Evolutionary conservation across 1,140 invertebrate species (phyloP).

Genomic region (Drosophila virilis): DNA sequence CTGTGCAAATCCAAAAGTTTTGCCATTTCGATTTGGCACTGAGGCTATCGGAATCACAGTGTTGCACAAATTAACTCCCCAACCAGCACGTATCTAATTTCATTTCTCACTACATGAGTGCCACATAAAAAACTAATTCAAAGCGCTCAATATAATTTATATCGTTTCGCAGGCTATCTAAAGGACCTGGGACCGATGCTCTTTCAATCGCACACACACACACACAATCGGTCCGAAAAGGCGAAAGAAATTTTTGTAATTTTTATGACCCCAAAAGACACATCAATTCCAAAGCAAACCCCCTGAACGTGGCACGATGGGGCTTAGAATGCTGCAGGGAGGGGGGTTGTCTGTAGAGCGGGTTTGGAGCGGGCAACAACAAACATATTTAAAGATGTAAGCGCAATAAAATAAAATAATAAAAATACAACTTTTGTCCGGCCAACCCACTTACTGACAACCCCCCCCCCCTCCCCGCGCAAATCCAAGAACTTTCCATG

Average conservation of each 20-base stretch:
- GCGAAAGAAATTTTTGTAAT: constrained; percentile 75
- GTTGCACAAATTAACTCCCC: constrained; percentile 63
- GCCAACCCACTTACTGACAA: not conserved
- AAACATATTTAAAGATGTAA: constrained; percentile 83
- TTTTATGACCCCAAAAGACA: constrained; percentile 82
- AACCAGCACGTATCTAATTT: constrained; percentile 76
- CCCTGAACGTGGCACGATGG: constrained; percentile 16
- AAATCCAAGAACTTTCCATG: constrained; percentile 19
- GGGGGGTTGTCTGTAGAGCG: not conserved
- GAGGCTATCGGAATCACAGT: constrained; percentile 51
- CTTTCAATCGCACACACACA: constrained; percentile 66
- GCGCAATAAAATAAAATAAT: constrained; percentile 82
- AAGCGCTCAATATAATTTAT: constrained; percentile 81
- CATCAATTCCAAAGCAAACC: constrained; percentile 71
- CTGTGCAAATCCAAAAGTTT: constrained; percentile 27
- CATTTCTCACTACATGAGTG: constrained; percentile 66
- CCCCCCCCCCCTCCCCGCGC: not conserved
- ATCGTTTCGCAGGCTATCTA: constrained; percentile 69
- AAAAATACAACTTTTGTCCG: constrained; percentile 75
- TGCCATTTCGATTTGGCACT: not conserved
- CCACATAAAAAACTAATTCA: constrained; percentile 81
- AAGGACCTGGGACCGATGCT: constrained; percentile 51
- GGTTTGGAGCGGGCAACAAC: constrained; percentile 25
- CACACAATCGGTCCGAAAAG: constrained; percentile 75
- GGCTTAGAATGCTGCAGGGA: not conserved